Evolutionary conservation across 2,888 invertebrate genomes (phyloP).

Genomic region (Parelbella ahira): DNA sequence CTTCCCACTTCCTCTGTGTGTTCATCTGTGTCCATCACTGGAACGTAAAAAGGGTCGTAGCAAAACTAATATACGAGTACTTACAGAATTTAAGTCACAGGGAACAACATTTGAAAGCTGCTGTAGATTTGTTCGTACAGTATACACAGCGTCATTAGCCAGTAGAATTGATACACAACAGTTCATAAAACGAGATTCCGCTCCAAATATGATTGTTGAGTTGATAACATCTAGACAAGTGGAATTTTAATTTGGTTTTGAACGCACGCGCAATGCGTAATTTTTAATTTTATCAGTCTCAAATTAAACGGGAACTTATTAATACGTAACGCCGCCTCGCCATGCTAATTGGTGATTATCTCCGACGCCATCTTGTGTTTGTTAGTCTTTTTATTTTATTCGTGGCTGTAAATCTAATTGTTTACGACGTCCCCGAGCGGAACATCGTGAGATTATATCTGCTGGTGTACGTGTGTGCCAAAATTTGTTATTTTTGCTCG

Average conservation of each 20-base stretch:
- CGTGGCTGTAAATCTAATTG: conserved; percentile 45
- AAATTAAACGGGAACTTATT: conserved; percentile 46
- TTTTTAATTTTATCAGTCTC: conserved; percentile 36
- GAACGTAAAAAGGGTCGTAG: too few species aligned
- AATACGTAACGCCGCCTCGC: conserved; percentile 35
- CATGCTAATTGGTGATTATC: conserved; percentile 51
- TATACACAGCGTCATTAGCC: too few species aligned
- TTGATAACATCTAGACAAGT: conserved; percentile 13
- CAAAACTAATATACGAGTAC: too few species aligned
- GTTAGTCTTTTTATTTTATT: conserved; percentile 32
- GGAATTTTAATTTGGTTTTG: conserved; percentile 23
- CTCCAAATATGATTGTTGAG: conserved; percentile 9
- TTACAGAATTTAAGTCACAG: too few species aligned
- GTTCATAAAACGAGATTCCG: too few species aligned
- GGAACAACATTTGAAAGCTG: too few species aligned
- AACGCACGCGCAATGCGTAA: conserved; percentile 15
- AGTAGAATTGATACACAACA: too few species aligned
- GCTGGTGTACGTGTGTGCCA: conserved; percentile 30
- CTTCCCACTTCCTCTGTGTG: too few species aligned
- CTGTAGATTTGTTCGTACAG: too few species aligned
- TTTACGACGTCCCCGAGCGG: conserved; percentile 43
- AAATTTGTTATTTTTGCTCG: conserved; percentile 33
- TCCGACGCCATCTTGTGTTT: conserved; percentile 44
- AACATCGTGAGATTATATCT: conserved; percentile 42
- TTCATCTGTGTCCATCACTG: too few species aligned